phyloP scores from a whole-genome alignment of 2,113 vertebrate genomes.

The Melanerpes formicivorus region DNA sequence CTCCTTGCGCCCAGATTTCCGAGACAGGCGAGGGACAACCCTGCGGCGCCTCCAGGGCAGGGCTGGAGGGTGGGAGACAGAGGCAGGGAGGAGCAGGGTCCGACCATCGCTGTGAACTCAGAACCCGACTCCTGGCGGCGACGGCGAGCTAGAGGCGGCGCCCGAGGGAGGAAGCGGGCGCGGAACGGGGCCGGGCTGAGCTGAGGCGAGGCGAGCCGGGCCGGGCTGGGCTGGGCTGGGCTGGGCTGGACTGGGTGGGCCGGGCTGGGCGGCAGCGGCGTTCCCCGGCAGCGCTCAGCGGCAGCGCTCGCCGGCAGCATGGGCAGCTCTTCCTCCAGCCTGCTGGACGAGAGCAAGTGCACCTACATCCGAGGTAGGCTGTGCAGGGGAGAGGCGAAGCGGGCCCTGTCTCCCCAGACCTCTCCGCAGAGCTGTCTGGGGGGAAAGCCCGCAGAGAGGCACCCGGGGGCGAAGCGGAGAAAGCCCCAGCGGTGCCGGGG shows the following conservation, averaged over 20 bases:
- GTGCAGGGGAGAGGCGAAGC: not conserved
- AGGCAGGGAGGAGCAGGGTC: not conserved
- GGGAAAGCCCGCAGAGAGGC: not conserved
- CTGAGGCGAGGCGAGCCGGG: not conserved
- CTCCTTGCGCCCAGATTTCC: fast-evolving
- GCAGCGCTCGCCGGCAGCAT: conserved; percentile 64
- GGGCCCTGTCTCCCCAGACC: not conserved
- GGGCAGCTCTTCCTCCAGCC: conserved; percentile 85
- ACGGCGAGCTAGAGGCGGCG: not conserved
- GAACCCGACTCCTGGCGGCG: not conserved
- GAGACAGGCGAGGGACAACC: no score
- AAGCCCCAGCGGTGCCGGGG: not conserved
- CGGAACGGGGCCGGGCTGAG: not conserved
- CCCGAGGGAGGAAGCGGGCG: not conserved
- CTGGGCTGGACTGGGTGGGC: no score
- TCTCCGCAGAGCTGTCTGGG: not conserved
- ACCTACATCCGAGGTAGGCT: conserved; percentile 85
- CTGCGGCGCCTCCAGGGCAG: not conserved
- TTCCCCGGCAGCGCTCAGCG: not conserved
- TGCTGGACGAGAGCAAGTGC: conserved; percentile 86
- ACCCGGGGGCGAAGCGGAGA: no score
- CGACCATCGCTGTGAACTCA: no score
- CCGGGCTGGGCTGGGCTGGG: not conserved
- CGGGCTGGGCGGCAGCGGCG: not conserved
- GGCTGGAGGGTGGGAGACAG: no score